phyloP scores from a whole-genome alignment of 2,113 vertebrate genomes.

The Microcebus griseorufus region DNA sequence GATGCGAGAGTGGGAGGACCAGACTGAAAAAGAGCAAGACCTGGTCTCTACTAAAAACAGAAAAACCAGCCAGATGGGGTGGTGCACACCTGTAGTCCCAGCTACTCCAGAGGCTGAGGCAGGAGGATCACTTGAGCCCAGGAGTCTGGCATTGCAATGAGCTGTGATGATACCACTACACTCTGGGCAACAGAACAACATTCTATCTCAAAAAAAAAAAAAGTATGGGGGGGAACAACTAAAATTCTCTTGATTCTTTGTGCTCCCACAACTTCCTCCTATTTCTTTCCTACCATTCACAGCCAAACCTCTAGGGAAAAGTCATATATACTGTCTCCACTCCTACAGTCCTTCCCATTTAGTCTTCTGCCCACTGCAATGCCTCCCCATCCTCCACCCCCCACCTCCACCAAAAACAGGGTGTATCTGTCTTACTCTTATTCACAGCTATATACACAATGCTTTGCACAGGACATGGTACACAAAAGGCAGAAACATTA shows the following conservation, averaged over 20 bases:
- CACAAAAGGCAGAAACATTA: neutral
- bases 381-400: neutral
- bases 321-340: neutral
- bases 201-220: neutral
- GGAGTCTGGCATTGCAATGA: too few relatives aligned
- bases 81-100: too few relatives aligned
- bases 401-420: neutral
- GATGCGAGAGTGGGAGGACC: neutral
- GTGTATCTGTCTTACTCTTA: neutral
- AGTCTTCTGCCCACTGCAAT: neutral
- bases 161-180: too few relatives aligned
- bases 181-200: too few relatives aligned
- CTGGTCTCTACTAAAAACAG: too few relatives aligned
- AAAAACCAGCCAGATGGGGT: too few relatives aligned
- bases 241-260: conserved; percentile 5
- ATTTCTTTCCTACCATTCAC: neutral
- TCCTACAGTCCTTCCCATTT: neutral
- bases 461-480: neutral
- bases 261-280: neutral
- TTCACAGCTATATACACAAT: neutral
- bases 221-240: neutral
- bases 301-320: neutral
- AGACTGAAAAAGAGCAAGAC: too few relatives aligned
- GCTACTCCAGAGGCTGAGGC: too few relatives aligned
- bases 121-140: too few relatives aligned